A percentile compares a stretch with the other conserved stretches of the same genome.
These are phyloP conservation scores for Arizona elegans DNA, from an alignment of 2,113 vertebrate genomes.

Conservation along the genomic window DNA sequence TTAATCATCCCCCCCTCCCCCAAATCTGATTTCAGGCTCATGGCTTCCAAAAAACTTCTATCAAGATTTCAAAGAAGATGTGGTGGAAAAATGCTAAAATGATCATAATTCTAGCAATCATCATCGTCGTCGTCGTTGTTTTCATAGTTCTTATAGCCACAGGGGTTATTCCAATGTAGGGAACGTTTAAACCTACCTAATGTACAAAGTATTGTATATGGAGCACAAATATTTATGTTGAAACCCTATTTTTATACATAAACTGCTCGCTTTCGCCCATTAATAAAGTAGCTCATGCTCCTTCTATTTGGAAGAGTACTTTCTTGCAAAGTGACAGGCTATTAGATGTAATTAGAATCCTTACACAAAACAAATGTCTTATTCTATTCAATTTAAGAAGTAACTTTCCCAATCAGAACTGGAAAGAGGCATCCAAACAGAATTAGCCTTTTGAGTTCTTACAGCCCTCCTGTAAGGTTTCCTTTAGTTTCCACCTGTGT, in stretches of 20 bases:
- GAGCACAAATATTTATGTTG: neutral
- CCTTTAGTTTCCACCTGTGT: neutral
- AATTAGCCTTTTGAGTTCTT: neutral
- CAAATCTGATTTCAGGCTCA: constrained; percentile 70
- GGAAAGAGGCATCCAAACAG: neutral
- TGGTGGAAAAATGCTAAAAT: constrained; percentile 81
- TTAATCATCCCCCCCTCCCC: neutral
- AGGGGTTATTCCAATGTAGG: constrained; percentile 61
- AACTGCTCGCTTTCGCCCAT: neutral
- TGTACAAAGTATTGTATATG: neutral
- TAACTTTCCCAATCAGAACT: too few species aligned
- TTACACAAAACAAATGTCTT: neutral
- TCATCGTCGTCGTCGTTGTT: constrained; percentile 69
- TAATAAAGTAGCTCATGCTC: neutral
- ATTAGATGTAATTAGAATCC: neutral
- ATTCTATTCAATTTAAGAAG: neutral
- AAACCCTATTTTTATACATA: neutral
- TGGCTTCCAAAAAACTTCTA: constrained; percentile 73
- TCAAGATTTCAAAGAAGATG: constrained; percentile 72
- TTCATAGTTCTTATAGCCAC: constrained; percentile 79
- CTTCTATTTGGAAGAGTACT: neutral
- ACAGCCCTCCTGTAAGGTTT: neutral
- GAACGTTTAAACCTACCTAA: neutral
- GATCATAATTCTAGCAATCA: constrained; percentile 72
- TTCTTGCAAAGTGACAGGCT: neutral